A percentile compares a stretch with the other conserved stretches of the same genome.
Evolutionary conservation across 2,113 vertebrate genomes (phyloP).

Genomic region (Prunella fulvescens): DNA sequence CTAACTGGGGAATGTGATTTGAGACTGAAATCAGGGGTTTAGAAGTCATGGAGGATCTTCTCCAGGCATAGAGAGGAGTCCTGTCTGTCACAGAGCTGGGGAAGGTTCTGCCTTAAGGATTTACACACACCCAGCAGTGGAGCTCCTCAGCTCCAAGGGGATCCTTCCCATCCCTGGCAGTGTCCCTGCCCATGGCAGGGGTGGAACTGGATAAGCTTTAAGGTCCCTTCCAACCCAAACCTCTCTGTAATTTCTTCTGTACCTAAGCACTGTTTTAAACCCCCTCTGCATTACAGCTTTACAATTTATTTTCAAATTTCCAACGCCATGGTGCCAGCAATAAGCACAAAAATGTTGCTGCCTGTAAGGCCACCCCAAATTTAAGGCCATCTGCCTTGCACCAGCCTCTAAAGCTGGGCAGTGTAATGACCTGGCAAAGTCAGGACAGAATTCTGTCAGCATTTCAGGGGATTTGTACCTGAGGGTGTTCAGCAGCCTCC

Average conservation of each 20-base stretch:
- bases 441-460: neutral
- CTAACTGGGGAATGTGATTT: neutral
- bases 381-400: neutral
- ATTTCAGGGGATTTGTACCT: constrained; percentile 72
- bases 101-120: neutral
- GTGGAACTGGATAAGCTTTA: neutral
- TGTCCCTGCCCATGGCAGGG: neutral
- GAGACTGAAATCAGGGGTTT: neutral
- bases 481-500: constrained; percentile 88
- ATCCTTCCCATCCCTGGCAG: neutral
- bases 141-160: neutral
- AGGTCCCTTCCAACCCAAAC: neutral
- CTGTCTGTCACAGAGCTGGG: neutral
- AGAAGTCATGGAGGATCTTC: neutral
- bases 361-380: neutral
- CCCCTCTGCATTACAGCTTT: neutral
- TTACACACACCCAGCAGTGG: neutral
- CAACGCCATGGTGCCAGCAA: rapidly evolving
- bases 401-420: neutral
- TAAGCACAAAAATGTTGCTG: neutral
- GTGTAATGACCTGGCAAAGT: rapidly evolving
- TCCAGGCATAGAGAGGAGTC: neutral
- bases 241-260: neutral
- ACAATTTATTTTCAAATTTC: neutral
- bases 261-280: neutral